Evolutionary conservation across 2,113 vertebrate species (phyloP).

Genomic region (Pachypanchax playfairii): DNA sequence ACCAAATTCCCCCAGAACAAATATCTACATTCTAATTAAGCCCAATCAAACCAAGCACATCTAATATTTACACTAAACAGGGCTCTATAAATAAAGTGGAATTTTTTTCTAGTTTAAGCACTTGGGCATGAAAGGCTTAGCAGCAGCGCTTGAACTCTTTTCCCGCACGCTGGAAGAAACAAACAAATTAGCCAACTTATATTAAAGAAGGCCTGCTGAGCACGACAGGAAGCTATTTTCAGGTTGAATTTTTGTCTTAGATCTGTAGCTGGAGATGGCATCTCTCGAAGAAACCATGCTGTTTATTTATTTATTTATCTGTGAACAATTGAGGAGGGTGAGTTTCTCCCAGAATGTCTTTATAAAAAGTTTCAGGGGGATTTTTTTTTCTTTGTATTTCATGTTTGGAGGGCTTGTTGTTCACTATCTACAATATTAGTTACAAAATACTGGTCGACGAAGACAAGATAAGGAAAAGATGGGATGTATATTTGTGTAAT

Average conservation of each 20-base stretch:
- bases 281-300: constrained; percentile 24
- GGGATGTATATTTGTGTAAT: not conserved
- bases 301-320: constrained; percentile 17
- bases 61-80: constrained; percentile 55
- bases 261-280: constrained; percentile 26
- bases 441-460: not conserved
- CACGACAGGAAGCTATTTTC: constrained; percentile 58
- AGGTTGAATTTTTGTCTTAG: constrained; percentile 40
- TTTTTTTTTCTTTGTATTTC: not conserved
- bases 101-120: constrained; percentile 61
- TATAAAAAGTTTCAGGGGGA: constrained; percentile 22
- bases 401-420: not conserved
- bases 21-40: constrained; percentile 49
- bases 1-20: constrained; percentile 18
- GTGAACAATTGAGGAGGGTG: constrained; percentile 3
- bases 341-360: constrained; percentile 15
- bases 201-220: constrained; percentile 51
- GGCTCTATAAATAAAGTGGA: constrained; percentile 64
- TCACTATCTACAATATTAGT: not conserved
- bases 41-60: constrained; percentile 49
- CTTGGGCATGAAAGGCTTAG: constrained; percentile 50
- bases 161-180: constrained; percentile 50
- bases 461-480: not conserved
- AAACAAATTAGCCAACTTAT: constrained; percentile 61
- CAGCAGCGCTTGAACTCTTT: constrained; percentile 39